These are phyloP conservation scores for Sinocyclocheilus rhinocerous DNA, from an alignment of 2,113 vertebrate species.

Conservation along the genomic window DNA sequence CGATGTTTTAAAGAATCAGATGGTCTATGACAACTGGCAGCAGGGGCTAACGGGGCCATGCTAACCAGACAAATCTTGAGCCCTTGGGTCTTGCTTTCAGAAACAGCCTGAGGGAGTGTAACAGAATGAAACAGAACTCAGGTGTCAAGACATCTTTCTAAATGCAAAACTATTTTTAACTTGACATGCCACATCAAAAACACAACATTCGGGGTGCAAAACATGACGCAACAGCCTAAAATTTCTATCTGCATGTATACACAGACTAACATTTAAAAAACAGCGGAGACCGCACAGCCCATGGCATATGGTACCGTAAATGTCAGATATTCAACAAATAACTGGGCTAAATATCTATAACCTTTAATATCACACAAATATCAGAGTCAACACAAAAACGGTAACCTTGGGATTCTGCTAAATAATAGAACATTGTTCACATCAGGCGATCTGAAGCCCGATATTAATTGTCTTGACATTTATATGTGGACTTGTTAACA, in stretches of 20 bases:
- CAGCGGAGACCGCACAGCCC: neutral
- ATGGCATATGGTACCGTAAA: neutral
- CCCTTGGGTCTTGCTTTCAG: neutral
- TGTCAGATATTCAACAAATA: neutral
- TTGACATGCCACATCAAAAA: slow-evolving; percentile 29
- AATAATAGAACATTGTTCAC: neutral
- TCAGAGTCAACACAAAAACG: neutral
- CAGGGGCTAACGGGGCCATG: neutral
- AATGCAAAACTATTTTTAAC: slow-evolving; percentile 22
- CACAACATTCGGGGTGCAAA: neutral
- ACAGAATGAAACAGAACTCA: slow-evolving; percentile 12
- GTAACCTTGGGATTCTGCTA: neutral
- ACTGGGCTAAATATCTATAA: slow-evolving; percentile 5
- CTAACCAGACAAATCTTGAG: neutral
- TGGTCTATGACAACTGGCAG: neutral
- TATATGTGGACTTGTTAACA: neutral
- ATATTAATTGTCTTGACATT: slow-evolving; percentile 24
- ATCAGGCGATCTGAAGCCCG: neutral
- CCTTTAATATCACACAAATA: neutral
- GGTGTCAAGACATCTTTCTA: neutral
- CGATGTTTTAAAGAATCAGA: neutral
- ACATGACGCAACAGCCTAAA: neutral
- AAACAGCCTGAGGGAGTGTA: neutral
- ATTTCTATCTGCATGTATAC: neutral
- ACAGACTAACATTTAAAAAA: neutral